These are phyloP conservation scores for Leptinotarsa defecta DNA, from an alignment of 1,140 invertebrate genomes.

Conservation along the genomic window DNA sequence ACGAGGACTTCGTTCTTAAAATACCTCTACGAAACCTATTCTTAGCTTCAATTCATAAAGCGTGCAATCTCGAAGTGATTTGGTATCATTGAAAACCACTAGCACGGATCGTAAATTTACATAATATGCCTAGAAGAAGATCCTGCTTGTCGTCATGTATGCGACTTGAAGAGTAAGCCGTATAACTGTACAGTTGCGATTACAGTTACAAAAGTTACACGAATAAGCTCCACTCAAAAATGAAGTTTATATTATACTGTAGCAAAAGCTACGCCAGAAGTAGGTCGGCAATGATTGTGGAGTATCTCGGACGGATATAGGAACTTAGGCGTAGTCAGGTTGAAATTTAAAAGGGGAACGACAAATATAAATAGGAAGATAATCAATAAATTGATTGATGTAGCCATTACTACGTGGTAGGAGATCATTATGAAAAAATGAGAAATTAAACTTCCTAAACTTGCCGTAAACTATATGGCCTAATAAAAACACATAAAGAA, in stretches of 20 bases:
- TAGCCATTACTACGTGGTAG: too few relatives aligned
- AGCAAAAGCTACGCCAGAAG: background rate
- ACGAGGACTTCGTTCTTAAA: too few relatives aligned
- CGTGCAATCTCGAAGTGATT: too few relatives aligned
- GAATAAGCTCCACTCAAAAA: background rate
- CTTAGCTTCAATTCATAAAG: too few relatives aligned
- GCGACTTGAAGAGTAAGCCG: conserved; percentile 1
- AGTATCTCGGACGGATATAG: background rate
- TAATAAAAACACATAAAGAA: too few relatives aligned
- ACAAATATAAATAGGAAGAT: background rate
- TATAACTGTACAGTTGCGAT: background rate
- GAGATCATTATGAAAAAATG: too few relatives aligned
- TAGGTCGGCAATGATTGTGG: background rate
- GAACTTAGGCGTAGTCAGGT: background rate
- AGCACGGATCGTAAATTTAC: background rate
- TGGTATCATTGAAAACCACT: too few relatives aligned
- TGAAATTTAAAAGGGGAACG: background rate
- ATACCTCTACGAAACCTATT: too few relatives aligned
- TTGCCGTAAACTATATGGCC: too few relatives aligned
- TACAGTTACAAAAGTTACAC: conserved; percentile 1
- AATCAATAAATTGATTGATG: too few relatives aligned
- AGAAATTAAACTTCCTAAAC: too few relatives aligned
- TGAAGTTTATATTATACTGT: conserved; percentile 4
- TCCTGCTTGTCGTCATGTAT: background rate
- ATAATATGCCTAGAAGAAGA: background rate